Evolutionary conservation across 1,140 invertebrate species (phyloP).

Genomic region (Paralvinella palmiformis): DNA sequence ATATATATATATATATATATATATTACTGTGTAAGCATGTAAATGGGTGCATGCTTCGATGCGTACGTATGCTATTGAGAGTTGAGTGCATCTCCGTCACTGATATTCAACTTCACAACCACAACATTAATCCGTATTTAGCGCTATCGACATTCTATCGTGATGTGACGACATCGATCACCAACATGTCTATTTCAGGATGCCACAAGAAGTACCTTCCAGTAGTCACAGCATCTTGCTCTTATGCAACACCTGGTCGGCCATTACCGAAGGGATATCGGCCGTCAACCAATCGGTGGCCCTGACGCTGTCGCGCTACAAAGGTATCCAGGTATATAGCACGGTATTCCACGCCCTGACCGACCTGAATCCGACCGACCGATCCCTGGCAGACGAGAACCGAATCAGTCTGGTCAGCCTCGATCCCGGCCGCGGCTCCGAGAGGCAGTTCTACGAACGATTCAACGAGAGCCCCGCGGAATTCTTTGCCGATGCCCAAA

Average conservation of each 20-base stretch:
- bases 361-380: not conserved
- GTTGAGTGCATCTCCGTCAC: not conserved
- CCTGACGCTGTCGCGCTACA: not conserved
- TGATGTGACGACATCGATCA: not conserved
- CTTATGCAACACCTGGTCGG: not conserved
- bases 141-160: not conserved
- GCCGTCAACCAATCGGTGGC: constrained; percentile 1
- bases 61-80: not conserved
- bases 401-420: not conserved
- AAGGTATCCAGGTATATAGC: not conserved
- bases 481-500: not conserved
- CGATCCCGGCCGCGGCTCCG: not conserved
- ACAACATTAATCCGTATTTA: not conserved
- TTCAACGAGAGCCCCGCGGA: not conserved
- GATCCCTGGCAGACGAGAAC: not conserved
- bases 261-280: not conserved
- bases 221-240: not conserved
- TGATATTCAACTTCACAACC: not conserved
- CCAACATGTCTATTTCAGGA: not conserved
- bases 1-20: constrained; percentile 15
- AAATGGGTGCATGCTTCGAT: not conserved
- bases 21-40: constrained; percentile 16
- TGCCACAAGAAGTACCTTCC: not conserved
- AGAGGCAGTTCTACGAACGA: not conserved
- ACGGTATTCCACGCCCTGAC: not conserved